A percentile compares a stretch with the other conserved stretches of the same genome.
These are phyloP conservation scores for Lithophane ornitopus DNA, from an alignment of 2,888 invertebrate species.

Conservation along the genomic window DNA sequence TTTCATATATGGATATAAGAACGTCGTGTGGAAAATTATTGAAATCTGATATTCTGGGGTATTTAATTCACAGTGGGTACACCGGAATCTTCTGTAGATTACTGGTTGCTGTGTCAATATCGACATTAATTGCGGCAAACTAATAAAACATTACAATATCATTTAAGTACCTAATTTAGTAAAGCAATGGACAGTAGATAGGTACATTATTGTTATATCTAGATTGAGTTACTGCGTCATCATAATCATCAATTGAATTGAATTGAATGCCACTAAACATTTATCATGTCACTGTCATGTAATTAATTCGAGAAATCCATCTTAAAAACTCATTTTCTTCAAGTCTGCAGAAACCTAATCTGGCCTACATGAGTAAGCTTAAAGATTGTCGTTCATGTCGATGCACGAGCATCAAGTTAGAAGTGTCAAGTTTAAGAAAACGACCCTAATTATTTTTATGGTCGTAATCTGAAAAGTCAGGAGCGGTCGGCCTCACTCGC, in stretches of 20 bases:
- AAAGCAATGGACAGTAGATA: not conserved
- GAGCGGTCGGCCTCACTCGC: slow-evolving; percentile 41
- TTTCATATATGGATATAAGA: slow-evolving; percentile 28
- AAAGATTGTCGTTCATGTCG: slow-evolving; percentile 16
- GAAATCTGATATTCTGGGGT: slow-evolving; percentile 37
- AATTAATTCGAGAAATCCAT: slow-evolving; percentile 1
- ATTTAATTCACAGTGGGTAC: slow-evolving; percentile 20
- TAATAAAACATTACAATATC: not conserved
- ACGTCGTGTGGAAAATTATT: slow-evolving; percentile 33
- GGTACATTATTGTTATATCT: too few species aligned
- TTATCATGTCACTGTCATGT: not conserved
- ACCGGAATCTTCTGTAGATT: not conserved
- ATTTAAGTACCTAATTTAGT: not conserved
- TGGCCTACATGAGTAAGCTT: slow-evolving; percentile 13
- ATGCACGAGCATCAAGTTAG: slow-evolving; percentile 31
- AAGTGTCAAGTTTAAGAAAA: slow-evolving; percentile 58
- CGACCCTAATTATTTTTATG: slow-evolving; percentile 58
- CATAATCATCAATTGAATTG: too few species aligned
- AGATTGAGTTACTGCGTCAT: not conserved
- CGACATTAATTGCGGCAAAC: slow-evolving; percentile 1
- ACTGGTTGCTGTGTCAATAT: slow-evolving; percentile 7
- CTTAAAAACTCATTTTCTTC: not conserved
- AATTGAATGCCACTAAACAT: not conserved
- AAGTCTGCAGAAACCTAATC: slow-evolving; percentile 17
- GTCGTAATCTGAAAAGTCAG: slow-evolving; percentile 60